Base-by-base conservation (phyloP, 2,797 vertebrate species). In the Sebastes oblongus region DNA sequence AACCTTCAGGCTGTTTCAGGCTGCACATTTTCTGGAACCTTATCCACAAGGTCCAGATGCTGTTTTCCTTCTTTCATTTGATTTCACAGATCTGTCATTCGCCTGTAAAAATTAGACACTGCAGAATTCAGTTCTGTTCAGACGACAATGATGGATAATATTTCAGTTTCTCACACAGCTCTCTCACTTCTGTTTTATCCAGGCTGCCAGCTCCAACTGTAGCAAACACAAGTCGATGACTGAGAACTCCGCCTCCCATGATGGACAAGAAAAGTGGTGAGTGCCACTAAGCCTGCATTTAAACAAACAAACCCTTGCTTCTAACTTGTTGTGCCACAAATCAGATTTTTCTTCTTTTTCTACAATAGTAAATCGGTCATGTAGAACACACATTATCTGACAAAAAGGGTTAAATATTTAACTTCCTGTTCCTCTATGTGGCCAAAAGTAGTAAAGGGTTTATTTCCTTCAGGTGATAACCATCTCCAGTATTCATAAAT, bases 241-340 rank as follows among this genome's bases (percentile, higher is more conserved):
- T 94, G 88, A 95, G 86, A 93, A 90, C 88, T 91, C 77, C n/a
- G 78, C 81, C 84, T 86, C 91, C 89, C 91, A 95, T 89, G 93
- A 96, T 96, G 96, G 96, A 96, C 94, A 96, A 96, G 91, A 96
- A 95, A 96, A 96, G 93, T 95, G 95, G 96, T 96, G 89, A 93
- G 94, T 82, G 56, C 58, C 55, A 42, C 22, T 27, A 60, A 80
- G 20, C 16, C 27, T 76, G 32, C 36, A 27, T 64, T 89, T 75
- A 82, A 76, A 81, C 66, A 56, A 59, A 76, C 60, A 73, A 72
- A 12, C 4, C 10, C 18, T 55, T 25, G 6, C 8, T 65, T 86
- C 30, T 55, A 36, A 80, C 61, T 72, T 32, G 3, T 13, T 60
- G 2, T 75, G 4, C 2, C 7, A 76, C 20, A 72, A 39, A 75